Percentiles rank a stretch among this genome's conserved stretches.
Conservation (phyloP, 1,140 invertebrate genomes). For the Chelonus insularis region DNA sequence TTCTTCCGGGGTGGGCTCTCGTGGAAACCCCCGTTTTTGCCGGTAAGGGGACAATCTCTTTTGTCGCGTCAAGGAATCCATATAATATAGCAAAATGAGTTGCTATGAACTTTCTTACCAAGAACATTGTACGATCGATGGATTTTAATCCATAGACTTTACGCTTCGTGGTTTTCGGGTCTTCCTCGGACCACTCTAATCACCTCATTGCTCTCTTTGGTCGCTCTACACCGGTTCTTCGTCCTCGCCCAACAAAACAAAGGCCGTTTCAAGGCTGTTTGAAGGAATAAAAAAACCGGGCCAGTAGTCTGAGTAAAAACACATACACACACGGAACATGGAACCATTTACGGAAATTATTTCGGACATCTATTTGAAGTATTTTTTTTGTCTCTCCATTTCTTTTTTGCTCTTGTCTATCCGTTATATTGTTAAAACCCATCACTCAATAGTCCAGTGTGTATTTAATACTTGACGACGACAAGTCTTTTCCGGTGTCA, state of each 20-base stretch:
- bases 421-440: not conserved
- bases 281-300: not conserved
- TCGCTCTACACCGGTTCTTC: slow-evolving; percentile 13
- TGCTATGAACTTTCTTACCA: not conserved
- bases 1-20: not conserved
- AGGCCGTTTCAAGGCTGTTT: slow-evolving; percentile 24
- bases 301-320: not conserved
- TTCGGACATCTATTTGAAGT: no score
- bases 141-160: slow-evolving; percentile 20
- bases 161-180: slow-evolving; percentile 11
- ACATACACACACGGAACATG: not conserved
- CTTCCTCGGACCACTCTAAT: not conserved
- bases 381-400: no score
- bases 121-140: slow-evolving; percentile 13
- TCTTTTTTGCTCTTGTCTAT: no score
- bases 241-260: slow-evolving; percentile 17
- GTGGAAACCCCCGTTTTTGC: slow-evolving; percentile 3
- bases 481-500: slow-evolving; percentile 24
- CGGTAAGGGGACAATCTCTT: not conserved
- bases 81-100: slow-evolving; percentile 11
- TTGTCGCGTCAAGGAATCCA: slow-evolving; percentile 13
- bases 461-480: slow-evolving; percentile 14
- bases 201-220: slow-evolving; percentile 12
- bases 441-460: not conserved
- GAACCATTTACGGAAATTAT: no score